These are phyloP conservation scores for Caenorhabditis sp. DNA, from an alignment of 2,888 invertebrate species.

Conservation along the genomic window DNA sequence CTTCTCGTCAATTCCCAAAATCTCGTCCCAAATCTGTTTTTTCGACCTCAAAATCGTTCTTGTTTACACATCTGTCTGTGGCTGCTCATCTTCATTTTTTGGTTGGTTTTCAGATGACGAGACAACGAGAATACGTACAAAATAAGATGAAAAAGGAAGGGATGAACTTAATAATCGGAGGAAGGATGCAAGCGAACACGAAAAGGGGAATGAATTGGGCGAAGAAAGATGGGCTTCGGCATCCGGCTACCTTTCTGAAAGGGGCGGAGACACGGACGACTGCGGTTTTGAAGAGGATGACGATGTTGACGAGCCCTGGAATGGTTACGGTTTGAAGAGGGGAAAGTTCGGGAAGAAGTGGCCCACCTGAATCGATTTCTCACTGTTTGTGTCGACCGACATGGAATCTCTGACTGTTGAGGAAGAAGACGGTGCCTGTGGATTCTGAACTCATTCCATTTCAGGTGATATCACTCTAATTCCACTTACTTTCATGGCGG, in stretches of 20 bases:
- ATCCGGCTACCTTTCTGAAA: slow-evolving; percentile 47
- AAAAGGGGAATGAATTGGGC: background rate
- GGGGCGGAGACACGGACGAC: slow-evolving; percentile 41
- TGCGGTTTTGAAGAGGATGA: slow-evolving; percentile 38
- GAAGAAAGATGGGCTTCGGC: background rate
- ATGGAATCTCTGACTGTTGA: background rate
- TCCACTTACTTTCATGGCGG: slow-evolving; percentile 31
- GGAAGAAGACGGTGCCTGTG: slow-evolving; percentile 21
- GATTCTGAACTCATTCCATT: slow-evolving; percentile 52
- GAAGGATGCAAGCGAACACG: background rate
- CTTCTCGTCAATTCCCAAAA: slow-evolving; percentile 39
- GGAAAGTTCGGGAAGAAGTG: background rate
- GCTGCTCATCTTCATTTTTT: slow-evolving; percentile 31
- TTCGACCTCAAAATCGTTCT: slow-evolving; percentile 39
- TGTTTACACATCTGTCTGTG: slow-evolving; percentile 29
- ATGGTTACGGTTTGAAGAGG: too few species aligned
- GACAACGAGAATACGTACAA: slow-evolving; percentile 28
- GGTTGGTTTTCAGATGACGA: slow-evolving; percentile 35
- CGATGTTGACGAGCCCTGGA: slow-evolving; percentile 11
- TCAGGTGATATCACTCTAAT: too few species aligned
- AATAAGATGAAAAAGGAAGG: background rate
- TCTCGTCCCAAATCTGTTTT: slow-evolving; percentile 53
- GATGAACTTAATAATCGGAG: slow-evolving; percentile 10
- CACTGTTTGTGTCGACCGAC: slow-evolving; percentile 38
- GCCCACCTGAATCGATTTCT: slow-evolving; percentile 38